Percentiles rank a stretch among this genome's conserved stretches.
phyloP scores from a whole-genome alignment of 2,888 invertebrate genomes.

The Drosophila birchii region DNA sequence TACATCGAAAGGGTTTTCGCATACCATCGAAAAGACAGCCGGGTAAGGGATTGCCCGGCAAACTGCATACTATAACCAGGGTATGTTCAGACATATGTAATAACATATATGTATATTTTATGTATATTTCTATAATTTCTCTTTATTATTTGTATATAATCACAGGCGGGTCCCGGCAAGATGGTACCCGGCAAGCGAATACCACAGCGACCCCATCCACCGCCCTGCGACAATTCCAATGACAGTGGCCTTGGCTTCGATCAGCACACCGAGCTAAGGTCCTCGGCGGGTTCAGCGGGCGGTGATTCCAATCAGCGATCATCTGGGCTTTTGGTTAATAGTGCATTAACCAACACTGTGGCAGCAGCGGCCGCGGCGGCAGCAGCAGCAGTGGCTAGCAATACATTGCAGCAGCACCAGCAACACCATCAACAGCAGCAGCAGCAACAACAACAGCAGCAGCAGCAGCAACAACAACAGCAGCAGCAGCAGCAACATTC shows the following conservation, averaged over 20 bases:
- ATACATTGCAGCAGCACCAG: slow-evolving; percentile 66
- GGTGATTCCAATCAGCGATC: slow-evolving; percentile 46
- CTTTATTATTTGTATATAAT: neutral
- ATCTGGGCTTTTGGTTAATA: slow-evolving; percentile 59
- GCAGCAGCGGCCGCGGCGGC: slow-evolving; percentile 60
- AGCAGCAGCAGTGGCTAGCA: slow-evolving; percentile 61
- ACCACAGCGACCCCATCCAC: slow-evolving; percentile 84
- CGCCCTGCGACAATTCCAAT: slow-evolving; percentile 93
- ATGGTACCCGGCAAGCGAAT: slow-evolving; percentile 84
- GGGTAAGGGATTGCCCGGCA: slow-evolving; percentile 85
- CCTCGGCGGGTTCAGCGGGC: slow-evolving; percentile 37
- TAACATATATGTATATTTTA: too few relatives aligned
- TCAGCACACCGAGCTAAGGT: slow-evolving; percentile 87
- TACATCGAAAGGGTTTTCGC: slow-evolving; percentile 89
- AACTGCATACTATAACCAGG: slow-evolving; percentile 85
- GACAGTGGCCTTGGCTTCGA: slow-evolving; percentile 95
- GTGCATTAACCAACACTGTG: slow-evolving; percentile 56
- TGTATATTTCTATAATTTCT: neutral
- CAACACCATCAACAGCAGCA: slow-evolving; percentile 65
- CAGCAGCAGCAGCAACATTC: slow-evolving; percentile 69
- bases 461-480: slow-evolving; percentile 53
- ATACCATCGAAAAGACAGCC: slow-evolving; percentile 88
- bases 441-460: slow-evolving; percentile 61
- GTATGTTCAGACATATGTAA: slow-evolving; percentile 66
- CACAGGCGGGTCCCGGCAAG: slow-evolving; percentile 83